Evolutionary conservation across 2,113 vertebrate species (phyloP).

Genomic region (Hymenochirus boettgeri): DNA sequence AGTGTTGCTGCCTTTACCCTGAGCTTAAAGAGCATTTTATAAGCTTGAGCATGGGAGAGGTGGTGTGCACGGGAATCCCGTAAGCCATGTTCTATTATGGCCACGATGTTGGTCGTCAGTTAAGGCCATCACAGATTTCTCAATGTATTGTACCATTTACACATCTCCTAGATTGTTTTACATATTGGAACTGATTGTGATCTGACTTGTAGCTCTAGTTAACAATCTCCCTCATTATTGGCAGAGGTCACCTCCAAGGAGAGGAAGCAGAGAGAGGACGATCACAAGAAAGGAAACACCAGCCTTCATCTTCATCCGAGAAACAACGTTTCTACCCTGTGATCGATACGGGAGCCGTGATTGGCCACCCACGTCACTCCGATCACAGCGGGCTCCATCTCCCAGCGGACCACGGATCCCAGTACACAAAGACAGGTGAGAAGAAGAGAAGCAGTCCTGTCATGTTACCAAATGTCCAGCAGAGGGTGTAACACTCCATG

Average conservation of each 20-base stretch:
- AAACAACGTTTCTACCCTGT: constrained; percentile 93
- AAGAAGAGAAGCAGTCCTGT: constrained; percentile 10
- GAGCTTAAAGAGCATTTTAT: too few species aligned
- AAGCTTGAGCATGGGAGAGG: too few species aligned
- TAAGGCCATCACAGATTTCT: too few species aligned
- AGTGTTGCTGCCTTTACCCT: too few species aligned
- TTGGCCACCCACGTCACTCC: constrained; percentile 71
- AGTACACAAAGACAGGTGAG: constrained; percentile 83
- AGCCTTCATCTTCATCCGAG: constrained; percentile 79
- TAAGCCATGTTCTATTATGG: too few species aligned
- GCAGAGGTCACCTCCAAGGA: constrained; percentile 60
- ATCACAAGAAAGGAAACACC: constrained; percentile 88
- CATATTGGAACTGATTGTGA: too few species aligned
- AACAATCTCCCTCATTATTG: too few species aligned
- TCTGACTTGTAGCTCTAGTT: too few species aligned
- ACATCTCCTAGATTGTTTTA: too few species aligned
- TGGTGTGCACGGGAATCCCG: too few species aligned
- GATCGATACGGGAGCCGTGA: constrained; percentile 88
- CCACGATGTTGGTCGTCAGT: too few species aligned
- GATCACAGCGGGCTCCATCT: constrained; percentile 78
- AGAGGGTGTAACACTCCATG: constrained; percentile 8
- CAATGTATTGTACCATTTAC: too few species aligned
- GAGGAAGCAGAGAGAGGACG: constrained; percentile 77
- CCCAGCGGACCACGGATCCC: constrained; percentile 64
- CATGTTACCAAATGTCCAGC: background rate